Percentiles rank a stretch among this genome's conserved stretches.
Conservation (phyloP, 2,888 invertebrate genomes). For the Andrena dorsata region DNA sequence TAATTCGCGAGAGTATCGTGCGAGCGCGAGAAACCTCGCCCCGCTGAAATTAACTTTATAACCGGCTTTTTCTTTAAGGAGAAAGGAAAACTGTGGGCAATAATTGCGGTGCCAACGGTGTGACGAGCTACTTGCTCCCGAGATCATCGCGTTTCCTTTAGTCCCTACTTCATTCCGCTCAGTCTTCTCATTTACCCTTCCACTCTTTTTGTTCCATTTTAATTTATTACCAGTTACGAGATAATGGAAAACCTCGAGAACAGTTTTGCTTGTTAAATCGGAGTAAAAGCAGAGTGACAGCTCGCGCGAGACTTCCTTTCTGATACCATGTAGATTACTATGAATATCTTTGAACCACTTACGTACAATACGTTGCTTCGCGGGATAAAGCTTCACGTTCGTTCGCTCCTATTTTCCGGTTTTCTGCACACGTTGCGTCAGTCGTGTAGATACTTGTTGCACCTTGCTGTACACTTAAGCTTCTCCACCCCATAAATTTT, state of each 20-base stretch:
- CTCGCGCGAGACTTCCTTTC: neutral
- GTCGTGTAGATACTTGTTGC: too few species aligned
- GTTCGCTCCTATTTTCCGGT: too few species aligned
- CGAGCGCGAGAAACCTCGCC: neutral
- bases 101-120: constrained; percentile 1
- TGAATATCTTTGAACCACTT: too few species aligned
- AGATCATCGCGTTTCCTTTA: neutral
- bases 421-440: too few species aligned
- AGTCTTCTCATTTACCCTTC: neutral
- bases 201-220: neutral
- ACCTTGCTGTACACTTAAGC: too few species aligned
- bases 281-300: neutral
- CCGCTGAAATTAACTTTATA: constrained; percentile 16
- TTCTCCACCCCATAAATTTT: too few species aligned
- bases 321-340: neutral
- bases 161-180: neutral
- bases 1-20: constrained; percentile 35
- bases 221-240: neutral
- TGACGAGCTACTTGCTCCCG: neutral
- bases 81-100: neutral
- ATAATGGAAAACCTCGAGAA: neutral
- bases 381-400: too few species aligned
- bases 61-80: constrained; percentile 8
- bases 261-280: neutral
- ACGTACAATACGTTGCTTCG: too few species aligned